Base-by-base conservation (phyloP, 2,888 invertebrate species). In the Nezara viridula region DNA sequence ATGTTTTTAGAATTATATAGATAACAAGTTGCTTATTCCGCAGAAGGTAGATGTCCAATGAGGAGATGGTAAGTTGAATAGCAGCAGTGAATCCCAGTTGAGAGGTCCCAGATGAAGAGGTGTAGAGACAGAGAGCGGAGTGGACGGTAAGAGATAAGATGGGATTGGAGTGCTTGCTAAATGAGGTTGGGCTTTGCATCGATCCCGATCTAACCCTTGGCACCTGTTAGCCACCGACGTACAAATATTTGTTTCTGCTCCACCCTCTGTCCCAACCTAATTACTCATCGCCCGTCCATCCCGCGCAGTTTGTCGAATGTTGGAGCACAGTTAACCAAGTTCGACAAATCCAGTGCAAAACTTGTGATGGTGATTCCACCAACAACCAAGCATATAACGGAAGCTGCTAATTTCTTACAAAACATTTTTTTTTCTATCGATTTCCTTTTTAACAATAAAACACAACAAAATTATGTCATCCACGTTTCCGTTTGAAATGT, bases 121-220 rank as follows among this genome's bases (percentile, higher is more conserved):
- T 21, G 40, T 16, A 24, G 81, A n/a, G n/a, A 12, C 44, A 2
- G 81, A 81, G 44, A 44, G 5, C 7, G 44, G 10, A 44, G 44
- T n/a, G n/a, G n/a, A n/a, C n/a, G n/a, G n/a, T 44, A 44, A 24
- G 3, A 81, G 81, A 81, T n/a, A 81, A 81, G 81, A 47, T 77
- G 77, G 77, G 40, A 60, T 60, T 60, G 32, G 60, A 60, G 60
- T 60, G 66, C 37, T 44, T 14, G 81, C 81, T 47, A 81, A 81
- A 81, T 81, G 81, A 81, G 81, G 44, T 81, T 81, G 81, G 44
- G 81, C 44, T 81, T 44, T 81, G 44, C 81, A 81, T 81, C 81
- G 44, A 81, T 81, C 81, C 24, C 14, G 81, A 73, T 73, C 66
- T 73, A 73, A 37, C 81, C 81, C 81, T n/a, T 44, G 44, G 81